Evolutionary conservation across 1,140 invertebrate species (phyloP).

Genomic region (Aphelinus atriplicis): DNA sequence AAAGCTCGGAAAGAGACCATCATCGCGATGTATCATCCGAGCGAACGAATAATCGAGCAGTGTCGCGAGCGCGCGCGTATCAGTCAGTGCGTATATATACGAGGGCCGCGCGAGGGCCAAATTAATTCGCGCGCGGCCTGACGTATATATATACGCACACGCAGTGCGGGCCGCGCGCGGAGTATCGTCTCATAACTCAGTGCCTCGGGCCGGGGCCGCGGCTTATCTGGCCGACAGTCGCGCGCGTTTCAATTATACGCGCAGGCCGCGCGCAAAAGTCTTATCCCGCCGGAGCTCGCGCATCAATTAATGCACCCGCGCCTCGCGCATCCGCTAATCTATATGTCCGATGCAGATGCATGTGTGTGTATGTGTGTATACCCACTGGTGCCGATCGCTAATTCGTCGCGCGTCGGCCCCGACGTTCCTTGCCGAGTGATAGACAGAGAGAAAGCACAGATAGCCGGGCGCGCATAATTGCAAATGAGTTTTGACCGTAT

Average conservation of each 20-base stretch:
- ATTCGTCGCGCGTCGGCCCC: not conserved
- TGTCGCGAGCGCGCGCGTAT: constrained; percentile 31
- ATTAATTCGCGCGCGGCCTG: constrained; percentile 49
- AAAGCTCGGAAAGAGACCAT: not conserved
- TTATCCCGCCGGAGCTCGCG: constrained; percentile 46
- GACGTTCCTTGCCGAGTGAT: not conserved
- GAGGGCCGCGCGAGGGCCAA: constrained; percentile 37
- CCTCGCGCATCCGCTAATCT: too few relatives aligned
- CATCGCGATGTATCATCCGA: not conserved
- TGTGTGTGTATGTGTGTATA: not conserved
- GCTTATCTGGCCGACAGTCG: constrained; percentile 52
- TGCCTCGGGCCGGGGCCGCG: constrained; percentile 26
- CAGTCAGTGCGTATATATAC: not conserved
- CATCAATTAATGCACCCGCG: constrained; percentile 49
- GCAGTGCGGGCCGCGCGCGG: constrained; percentile 38
- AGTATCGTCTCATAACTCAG: constrained; percentile 53
- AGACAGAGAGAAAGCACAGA: not conserved
- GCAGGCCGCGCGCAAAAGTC: constrained; percentile 46
- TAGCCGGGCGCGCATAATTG: too few relatives aligned
- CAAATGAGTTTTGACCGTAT: too few relatives aligned
- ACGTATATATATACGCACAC: constrained; percentile 36
- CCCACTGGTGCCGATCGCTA: not conserved
- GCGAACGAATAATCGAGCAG: not conserved
- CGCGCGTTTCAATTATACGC: constrained; percentile 53
- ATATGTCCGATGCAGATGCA: not conserved